Evolutionary conservation across 2,797 vertebrate genomes (phyloP), one percentile per base, ranked within the genome.

Genomic region (Esox lucius): DNA sequence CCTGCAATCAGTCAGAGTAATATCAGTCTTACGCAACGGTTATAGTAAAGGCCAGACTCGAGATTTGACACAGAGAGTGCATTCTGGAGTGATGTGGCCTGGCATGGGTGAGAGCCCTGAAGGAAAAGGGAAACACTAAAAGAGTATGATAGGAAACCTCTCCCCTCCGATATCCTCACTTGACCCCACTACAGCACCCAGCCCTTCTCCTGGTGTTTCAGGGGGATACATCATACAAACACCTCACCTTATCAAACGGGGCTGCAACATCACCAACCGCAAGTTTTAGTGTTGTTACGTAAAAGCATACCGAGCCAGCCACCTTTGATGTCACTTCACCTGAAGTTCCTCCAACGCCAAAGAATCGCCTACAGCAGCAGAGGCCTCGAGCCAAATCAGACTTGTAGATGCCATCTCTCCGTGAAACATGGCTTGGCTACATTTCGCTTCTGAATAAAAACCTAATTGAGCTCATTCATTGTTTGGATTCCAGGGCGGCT

Each of bases 391-490:
- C 75, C 69, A 78, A 86, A 81, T 82, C 79, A 65, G 74, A 73
- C 85, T 56, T 74, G 73, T 73, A 49, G 70, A 85, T 72, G 53
- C 70, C 76, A 85, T 87, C 72, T 22, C 77, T 73, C 35, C 71
- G 79, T 81, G 78, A 84, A 87, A 42, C 13, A 64, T 79, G 75
- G 75, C 86, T 81, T 86, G 78, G 84, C 85, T 53, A 84, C 85
- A 24, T 83, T 82, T 80, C 80, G 74, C 79, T 89, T 78, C 81
- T 81, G 74, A 6, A 72, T 48, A 71, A 49, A 61, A 64, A 82
- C 24, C 49, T 87, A 90, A 88, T 87, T 86, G 85, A 87, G 86
- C 76, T 1, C 76, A 77, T 70, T 84, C 75, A 8, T 35, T 56
- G 79, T 83, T 59, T 83, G 81, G 80, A 87, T 83, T 78, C 85